phyloP scores from a whole-genome alignment of 2,113 vertebrate genomes.

The Trichomycterus rosablanca region DNA sequence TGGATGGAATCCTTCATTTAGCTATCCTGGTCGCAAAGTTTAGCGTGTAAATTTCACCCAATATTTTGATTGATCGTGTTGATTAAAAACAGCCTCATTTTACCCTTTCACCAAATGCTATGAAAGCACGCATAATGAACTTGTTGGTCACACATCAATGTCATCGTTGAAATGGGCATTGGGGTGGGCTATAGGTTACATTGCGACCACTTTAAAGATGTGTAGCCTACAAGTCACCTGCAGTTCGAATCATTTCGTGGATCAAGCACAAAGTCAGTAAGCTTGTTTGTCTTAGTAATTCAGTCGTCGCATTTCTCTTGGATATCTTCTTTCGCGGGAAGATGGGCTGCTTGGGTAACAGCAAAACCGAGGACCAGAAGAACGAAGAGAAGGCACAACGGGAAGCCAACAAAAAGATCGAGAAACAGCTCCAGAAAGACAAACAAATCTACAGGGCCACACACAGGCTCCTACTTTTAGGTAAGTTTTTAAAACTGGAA shows the following conservation, averaged over 20 bases:
- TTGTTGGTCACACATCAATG: slow-evolving; percentile 26
- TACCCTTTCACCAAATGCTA: slow-evolving; percentile 10
- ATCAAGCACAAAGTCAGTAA: slow-evolving; percentile 11
- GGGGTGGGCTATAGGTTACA: slow-evolving; percentile 12
- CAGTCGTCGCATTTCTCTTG: slow-evolving; percentile 17
- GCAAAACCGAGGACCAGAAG: slow-evolving; percentile 35
- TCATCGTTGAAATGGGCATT: slow-evolving; percentile 16
- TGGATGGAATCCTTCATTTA: slow-evolving; percentile 19
- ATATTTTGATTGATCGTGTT: not conserved
- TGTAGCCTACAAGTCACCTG: slow-evolving; percentile 10
- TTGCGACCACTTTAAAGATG: slow-evolving; percentile 15
- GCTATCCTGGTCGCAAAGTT: not conserved
- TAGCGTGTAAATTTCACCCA: not conserved
- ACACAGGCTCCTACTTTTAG: slow-evolving; percentile 29
- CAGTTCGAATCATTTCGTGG: slow-evolving; percentile 16
- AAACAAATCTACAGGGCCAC: slow-evolving; percentile 39
- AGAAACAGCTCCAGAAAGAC: slow-evolving; percentile 39
- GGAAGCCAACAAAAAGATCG: slow-evolving; percentile 36
- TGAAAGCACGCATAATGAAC: slow-evolving; percentile 25
- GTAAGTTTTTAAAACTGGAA: slow-evolving; percentile 13
- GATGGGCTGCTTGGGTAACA: slow-evolving; percentile 40
- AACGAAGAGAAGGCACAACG: slow-evolving; percentile 37
- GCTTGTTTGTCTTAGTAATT: slow-evolving; percentile 3
- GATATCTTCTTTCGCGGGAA: slow-evolving; percentile 26
- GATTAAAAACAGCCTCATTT: not conserved